Base-by-base conservation (phyloP, 2,797 vertebrate species). In the Myotis daubentonii region DNA sequence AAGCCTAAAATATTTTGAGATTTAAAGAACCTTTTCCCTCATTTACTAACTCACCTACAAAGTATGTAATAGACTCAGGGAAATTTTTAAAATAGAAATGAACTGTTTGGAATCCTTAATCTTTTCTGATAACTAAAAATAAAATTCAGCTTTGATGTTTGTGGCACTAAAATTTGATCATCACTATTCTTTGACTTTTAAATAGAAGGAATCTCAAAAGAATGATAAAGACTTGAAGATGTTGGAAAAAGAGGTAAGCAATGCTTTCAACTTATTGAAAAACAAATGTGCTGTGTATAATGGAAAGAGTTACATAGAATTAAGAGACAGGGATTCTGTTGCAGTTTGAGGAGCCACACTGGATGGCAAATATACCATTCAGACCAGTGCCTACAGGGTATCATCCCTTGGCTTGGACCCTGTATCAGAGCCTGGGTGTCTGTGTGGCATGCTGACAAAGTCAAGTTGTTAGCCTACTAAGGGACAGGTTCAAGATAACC, bases 221-320 rank as follows among this genome's bases (percentile, higher is more conserved):
- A 98, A 97, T 96, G 97, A 98, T 55, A 85, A 98, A 91, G 99
- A 99, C 71, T 97, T 99, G 96, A 99, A 98, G 94, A 97, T 98
- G 0, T 60, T 99, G 96, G 99, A 99, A 97, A 99, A 98, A 97
- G 99, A 99, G 99, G 99, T 99, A 98, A 49, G 93, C 57, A 33
- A 15, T 65, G 1, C 60, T 57, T 95, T 92, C 4, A 44, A 44
- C 5, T 81, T 93, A 57, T 0, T 87, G 36, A 55, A 87, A 79
- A 82, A 36, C 76, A 83, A 92, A 85, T 71, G 3, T 57, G 6
- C 7, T 49, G 1, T 41, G 0, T 74, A 13, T 72, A 71, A 70
- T 41, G 10, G 19, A 8, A 81, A 75, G 22, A 80, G 28, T 87
- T 55, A 12, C 8, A 6, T 7, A 41, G 30, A 87, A 41, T 62